Base-by-base conservation (phyloP, 2,797 vertebrate species). In the Rhyacichthys aspro region DNA sequence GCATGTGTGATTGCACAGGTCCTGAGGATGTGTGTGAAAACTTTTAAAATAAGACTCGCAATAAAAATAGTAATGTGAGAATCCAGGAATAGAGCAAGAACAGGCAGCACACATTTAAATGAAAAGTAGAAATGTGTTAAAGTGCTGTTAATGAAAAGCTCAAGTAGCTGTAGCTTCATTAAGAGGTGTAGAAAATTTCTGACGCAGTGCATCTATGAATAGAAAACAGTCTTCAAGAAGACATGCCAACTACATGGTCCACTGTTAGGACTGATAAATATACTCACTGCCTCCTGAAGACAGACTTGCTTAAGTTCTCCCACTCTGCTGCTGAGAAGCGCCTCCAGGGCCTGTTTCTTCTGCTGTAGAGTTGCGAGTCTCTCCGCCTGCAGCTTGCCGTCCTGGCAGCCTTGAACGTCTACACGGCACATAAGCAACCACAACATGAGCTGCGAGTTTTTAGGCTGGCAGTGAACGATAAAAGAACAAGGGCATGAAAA, bases 251-350 rank as follows among this genome's bases (percentile, higher is more conserved):
- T 28, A 28, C 7, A 28, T 28, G 23, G 23, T 28, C 23, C 23
- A 28, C 23, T 28, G 23, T 28, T 28, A 28, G 23, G 23, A 28
- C 23, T 28, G 23, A 5, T 28, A 28, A 6, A 1, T 59, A 34
- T 53, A 85, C 92, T 93, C 74, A 96, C 95, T 43, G 95, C 95
- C 78, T 96, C 95, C 76, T 93, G 93, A 66, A 96, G 77, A 78
- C 95, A 96, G 63, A 96, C 85, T 73, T 93, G 91, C 59, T 91
- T 93, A 55, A 96, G 92, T 68, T 96, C 95, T 68, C 89, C 91
- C 41, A 95, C 90, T 56, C 94, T 93, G 69, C 88, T 79, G 62
- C 65, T 91, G 56, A 96, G 91, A 16, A 94, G 88, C 58, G 92
- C 91, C 88, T 96, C 94, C 61, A 96, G 89, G 38, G 81, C 82